Percentiles rank a stretch among this genome's conserved stretches.
Conservation (phyloP, 1,140 invertebrate genomes). For the Daktulosphaira vitifoliae region DNA sequence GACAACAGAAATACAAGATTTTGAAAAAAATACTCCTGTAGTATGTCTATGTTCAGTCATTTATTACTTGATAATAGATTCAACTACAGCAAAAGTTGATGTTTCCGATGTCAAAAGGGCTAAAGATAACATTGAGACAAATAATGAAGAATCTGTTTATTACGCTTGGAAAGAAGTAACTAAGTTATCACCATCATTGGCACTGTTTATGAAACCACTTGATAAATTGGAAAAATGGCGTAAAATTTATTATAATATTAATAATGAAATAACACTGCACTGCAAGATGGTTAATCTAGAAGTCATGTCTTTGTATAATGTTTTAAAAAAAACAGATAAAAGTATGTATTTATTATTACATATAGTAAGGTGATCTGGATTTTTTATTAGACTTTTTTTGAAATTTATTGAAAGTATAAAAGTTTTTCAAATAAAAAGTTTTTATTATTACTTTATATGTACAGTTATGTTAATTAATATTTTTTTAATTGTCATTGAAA, state of each 20-base stretch:
- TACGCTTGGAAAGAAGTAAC: neutral
- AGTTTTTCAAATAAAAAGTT: too few relatives aligned
- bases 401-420: too few relatives aligned
- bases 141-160: neutral
- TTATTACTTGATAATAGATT: neutral
- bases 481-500: too few relatives aligned
- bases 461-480: too few relatives aligned
- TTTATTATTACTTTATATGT: too few relatives aligned
- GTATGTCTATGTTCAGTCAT: constrained; percentile 10
- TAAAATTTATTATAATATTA: neutral
- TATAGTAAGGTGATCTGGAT: too few relatives aligned
- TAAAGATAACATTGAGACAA: neutral
- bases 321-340: neutral
- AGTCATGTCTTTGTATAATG: neutral
- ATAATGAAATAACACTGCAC: neutral
- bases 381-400: too few relatives aligned
- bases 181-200: neutral
- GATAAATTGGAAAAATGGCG: neutral
- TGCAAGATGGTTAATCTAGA: constrained; percentile 23
- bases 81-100: neutral
- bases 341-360: constrained; percentile 14
- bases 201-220: constrained; percentile 3
- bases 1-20: too few relatives aligned
- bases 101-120: neutral
- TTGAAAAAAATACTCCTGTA: neutral